Percentiles rank a stretch among this genome's conserved stretches.
Evolutionary conservation across 2,113 vertebrate genomes (phyloP).

Genomic region (Pseudopodoces humilis): DNA sequence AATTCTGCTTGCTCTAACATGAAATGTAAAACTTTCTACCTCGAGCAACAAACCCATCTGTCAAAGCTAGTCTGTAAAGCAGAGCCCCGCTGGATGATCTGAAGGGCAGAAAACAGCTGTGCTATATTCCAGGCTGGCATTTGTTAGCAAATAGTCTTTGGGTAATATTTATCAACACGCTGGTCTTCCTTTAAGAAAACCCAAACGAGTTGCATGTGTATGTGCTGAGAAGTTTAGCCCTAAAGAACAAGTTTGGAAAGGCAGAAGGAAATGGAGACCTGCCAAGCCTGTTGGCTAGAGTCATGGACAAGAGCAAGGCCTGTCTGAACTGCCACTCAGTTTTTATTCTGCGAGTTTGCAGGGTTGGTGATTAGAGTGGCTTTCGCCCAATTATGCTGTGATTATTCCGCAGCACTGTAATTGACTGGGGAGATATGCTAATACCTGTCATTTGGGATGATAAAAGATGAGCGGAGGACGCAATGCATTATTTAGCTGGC

Average conservation of each 20-base stretch:
- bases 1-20: slow-evolving; percentile 36
- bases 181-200: neutral
- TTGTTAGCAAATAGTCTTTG: neutral
- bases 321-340: slow-evolving; percentile 86
- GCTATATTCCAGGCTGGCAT: neutral
- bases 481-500: slow-evolving; percentile 99
- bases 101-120: slow-evolving; percentile 13
- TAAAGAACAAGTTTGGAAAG: slow-evolving; percentile 56
- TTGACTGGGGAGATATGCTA: slow-evolving; percentile 99
- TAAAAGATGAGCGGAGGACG: slow-evolving; percentile 97
- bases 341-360: slow-evolving; percentile 85
- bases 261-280: slow-evolving; percentile 68
- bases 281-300: slow-evolving; percentile 76
- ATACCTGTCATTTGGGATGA: slow-evolving; percentile 99
- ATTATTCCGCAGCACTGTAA: slow-evolving; percentile 98
- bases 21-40: slow-evolving; percentile 51
- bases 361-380: slow-evolving; percentile 98
- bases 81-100: neutral
- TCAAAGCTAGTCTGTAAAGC: slow-evolving; percentile 15
- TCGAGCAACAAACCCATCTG: slow-evolving; percentile 39
- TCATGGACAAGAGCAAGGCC: slow-evolving; percentile 85
- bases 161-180: neutral
- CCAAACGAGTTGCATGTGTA: rapidly evolving
- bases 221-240: slow-evolving; percentile 60
- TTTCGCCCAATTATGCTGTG: slow-evolving; percentile 99